Conservation (phyloP, 2,113 vertebrate genomes). For the Colinus virginianus region DNA sequence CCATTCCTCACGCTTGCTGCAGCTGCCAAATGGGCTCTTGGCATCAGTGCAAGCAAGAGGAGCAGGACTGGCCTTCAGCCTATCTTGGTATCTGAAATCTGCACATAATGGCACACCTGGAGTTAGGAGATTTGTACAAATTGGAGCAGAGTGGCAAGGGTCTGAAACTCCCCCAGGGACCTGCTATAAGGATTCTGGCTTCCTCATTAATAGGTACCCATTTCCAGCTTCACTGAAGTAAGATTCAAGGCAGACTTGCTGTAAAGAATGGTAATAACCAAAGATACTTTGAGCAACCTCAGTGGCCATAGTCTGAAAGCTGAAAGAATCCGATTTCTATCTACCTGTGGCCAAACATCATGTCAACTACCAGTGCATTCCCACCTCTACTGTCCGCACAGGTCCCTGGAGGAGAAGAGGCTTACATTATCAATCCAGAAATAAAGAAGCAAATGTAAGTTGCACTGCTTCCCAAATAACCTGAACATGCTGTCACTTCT, state of each 20-base stretch:
- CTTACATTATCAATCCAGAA: background rate
- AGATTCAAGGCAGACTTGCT: background rate
- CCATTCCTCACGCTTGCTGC: background rate
- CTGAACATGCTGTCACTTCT: background rate
- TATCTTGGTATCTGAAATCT: background rate
- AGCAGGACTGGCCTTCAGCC: background rate
- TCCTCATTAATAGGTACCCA: background rate
- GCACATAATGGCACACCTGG: background rate
- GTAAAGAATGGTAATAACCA: background rate
- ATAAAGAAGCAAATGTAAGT: background rate
- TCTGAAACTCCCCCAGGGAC: background rate
- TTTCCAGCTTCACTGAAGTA: background rate
- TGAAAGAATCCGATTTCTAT: background rate
- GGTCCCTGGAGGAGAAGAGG: background rate
- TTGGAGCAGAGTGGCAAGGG: background rate
- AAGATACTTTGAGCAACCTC: rapidly evolving
- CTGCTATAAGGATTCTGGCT: background rate
- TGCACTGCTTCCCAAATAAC: background rate
- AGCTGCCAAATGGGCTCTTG: background rate
- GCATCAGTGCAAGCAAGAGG: background rate
- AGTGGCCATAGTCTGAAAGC: background rate
- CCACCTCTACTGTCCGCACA: background rate
- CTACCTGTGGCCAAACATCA: background rate
- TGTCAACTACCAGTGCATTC: rapidly evolving
- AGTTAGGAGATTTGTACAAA: background rate